Evolutionary conservation across 1,140 invertebrate genomes (phyloP), one percentile per base, ranked within the genome.

Genomic region (Eubasilissa regina): DNA sequence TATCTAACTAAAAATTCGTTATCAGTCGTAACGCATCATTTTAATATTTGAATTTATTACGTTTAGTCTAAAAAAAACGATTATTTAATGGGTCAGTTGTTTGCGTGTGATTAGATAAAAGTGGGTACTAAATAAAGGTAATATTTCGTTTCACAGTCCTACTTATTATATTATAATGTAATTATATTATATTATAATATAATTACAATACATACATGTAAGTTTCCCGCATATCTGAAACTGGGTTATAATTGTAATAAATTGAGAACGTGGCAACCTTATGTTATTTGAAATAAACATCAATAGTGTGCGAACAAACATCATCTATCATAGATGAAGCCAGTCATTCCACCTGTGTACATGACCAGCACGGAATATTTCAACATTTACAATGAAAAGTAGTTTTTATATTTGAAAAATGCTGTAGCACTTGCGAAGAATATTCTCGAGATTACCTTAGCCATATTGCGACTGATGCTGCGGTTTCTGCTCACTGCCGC

Each of bases 311-410:
- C 12, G 66, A 70, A 51, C 66, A 70, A 70, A 70, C 35, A 70
- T 70, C 66, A 51, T 70, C 66, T 51, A 70, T 70, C 66, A 48
- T 68, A 70, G 66, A 51, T 48, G 66, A 51, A 25, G 45, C 45
- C 66, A 13, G 66, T 43, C 48, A 8, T 15, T 6, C 55, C 62
- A 66, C 62, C 62, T 66, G 62, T 66, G 44, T 66, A 66, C 53
- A 66, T 44, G 55, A 58, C 55, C 55, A 19, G 44, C 25, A 12
- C 60, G 13, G 35, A 17, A 13, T 44, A 64, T 47, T 66, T 66
- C 62, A 66, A 44, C 62, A 66, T 66, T 43, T 58, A 19, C 55
- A 58, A 58, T 11, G 17, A 58, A 4, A 58, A 58, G 17, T 8
- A 58, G 17, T 15, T 8, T 58, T 58, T 8, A 58, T 58, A 58